Conservation (phyloP, 2,113 vertebrate genomes). For the Crocuta crocuta region DNA sequence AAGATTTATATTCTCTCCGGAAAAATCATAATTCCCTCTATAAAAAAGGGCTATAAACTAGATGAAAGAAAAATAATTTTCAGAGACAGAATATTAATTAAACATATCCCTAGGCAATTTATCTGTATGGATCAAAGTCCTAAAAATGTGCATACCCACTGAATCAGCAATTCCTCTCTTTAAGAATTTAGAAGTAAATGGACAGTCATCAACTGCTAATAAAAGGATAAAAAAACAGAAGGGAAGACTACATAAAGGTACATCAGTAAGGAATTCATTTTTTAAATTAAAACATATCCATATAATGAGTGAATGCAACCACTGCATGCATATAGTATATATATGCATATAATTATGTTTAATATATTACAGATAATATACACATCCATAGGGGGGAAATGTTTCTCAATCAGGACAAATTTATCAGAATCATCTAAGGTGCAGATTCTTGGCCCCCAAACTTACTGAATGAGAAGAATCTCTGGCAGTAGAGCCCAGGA, state of each 20-base stretch:
- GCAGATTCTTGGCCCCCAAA: neutral
- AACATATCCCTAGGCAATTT: slow-evolving; percentile 12
- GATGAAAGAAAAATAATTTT: slow-evolving; percentile 18
- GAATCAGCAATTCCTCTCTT: neutral
- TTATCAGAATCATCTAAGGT: neutral
- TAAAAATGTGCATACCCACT: neutral
- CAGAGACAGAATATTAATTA: slow-evolving; percentile 46
- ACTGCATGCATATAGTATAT: neutral
- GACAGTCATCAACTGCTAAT: neutral
- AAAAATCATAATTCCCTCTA: neutral
- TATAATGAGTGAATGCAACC: neutral
- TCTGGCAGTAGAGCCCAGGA: neutral
- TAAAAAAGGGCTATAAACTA: neutral
- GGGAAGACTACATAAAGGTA: neutral
- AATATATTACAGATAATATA: neutral
- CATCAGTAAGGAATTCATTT: neutral
- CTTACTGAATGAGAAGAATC: neutral
- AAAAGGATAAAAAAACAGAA: neutral
- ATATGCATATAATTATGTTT: neutral
- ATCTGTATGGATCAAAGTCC: neutral
- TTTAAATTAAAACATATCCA: slow-evolving; percentile 31
- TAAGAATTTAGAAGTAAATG: slow-evolving; percentile 25
- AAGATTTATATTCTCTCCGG: neutral
- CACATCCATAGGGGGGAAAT: neutral
- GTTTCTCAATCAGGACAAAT: neutral